Conservation (phyloP, 2,113 vertebrate species). For the Phaethornis superciliosus region DNA sequence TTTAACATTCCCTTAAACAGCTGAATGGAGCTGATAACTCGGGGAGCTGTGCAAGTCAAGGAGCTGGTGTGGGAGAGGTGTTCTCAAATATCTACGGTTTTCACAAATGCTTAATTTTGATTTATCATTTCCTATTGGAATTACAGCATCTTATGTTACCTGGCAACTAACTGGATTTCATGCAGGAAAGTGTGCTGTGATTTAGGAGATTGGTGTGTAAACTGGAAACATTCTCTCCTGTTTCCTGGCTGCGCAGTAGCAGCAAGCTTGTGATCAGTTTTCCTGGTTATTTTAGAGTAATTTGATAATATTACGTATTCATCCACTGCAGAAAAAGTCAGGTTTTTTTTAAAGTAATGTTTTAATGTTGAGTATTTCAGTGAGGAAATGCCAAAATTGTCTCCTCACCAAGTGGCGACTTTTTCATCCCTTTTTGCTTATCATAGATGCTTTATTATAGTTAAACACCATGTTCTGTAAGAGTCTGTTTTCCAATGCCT, state of each 20-base stretch:
- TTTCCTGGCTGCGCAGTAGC: not conserved
- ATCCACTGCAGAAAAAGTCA: not conserved
- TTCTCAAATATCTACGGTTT: not conserved
- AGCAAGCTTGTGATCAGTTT: not conserved
- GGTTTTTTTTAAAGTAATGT: not conserved
- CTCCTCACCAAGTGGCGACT: not conserved
- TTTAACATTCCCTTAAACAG: not conserved
- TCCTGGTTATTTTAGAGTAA: not conserved
- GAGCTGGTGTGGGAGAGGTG: not conserved
- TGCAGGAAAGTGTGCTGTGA: not conserved
- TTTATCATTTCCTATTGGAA: not conserved
- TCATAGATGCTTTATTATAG: not conserved
- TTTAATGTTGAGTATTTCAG: not conserved
- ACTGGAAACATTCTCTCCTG: not conserved
- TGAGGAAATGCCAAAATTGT: not conserved
- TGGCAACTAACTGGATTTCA: not conserved
- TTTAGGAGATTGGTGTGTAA: not conserved
- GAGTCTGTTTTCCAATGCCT: not conserved
- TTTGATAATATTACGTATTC: not conserved
- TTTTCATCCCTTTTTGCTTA: not conserved
- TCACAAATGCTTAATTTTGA: not conserved
- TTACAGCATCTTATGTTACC: not conserved
- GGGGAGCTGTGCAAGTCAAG: not conserved
- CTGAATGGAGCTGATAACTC: not conserved
- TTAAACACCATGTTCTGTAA: rapidly evolving